Conservation (phyloP, 2,888 invertebrate genomes). For the Alcis repandata region DNA sequence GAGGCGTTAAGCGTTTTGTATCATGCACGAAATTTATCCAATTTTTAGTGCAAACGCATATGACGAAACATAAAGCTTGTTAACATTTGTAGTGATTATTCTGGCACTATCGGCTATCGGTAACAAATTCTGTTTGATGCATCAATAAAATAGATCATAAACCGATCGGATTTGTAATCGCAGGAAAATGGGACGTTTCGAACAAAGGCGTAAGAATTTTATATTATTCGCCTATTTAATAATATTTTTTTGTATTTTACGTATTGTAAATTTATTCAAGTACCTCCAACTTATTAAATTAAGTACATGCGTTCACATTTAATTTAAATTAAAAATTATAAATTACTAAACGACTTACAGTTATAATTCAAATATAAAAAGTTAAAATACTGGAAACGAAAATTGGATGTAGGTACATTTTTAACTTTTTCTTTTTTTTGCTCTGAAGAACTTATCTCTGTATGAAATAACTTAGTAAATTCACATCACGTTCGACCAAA, state of each 20-base stretch:
- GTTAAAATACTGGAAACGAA: too few species aligned
- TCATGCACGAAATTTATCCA: constrained; percentile 41
- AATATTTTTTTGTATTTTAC: too few species aligned
- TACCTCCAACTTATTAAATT: too few species aligned
- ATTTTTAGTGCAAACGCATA: constrained; percentile 30
- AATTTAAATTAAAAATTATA: too few species aligned
- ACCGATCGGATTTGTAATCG: constrained; percentile 58
- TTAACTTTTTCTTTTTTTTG: too few species aligned
- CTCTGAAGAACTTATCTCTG: not conserved
- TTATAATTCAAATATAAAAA: too few species aligned
- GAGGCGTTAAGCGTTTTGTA: too few species aligned
- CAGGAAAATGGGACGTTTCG: constrained; percentile 56
- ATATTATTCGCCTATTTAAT: not conserved
- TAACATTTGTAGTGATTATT: constrained; percentile 58
- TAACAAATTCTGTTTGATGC: constrained; percentile 53
- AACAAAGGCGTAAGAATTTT: constrained; percentile 20
- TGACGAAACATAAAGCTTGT: constrained; percentile 51
- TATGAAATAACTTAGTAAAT: too few species aligned
- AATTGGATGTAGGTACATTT: too few species aligned
- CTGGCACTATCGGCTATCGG: constrained; percentile 54
- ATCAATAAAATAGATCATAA: constrained; percentile 55
- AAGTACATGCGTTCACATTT: too few species aligned
- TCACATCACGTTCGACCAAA: not conserved
- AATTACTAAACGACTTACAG: too few species aligned
- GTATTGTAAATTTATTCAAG: too few species aligned